phyloP scores from a whole-genome alignment of 2,797 vertebrate genomes.

The Chaenodraco wilsoni region DNA sequence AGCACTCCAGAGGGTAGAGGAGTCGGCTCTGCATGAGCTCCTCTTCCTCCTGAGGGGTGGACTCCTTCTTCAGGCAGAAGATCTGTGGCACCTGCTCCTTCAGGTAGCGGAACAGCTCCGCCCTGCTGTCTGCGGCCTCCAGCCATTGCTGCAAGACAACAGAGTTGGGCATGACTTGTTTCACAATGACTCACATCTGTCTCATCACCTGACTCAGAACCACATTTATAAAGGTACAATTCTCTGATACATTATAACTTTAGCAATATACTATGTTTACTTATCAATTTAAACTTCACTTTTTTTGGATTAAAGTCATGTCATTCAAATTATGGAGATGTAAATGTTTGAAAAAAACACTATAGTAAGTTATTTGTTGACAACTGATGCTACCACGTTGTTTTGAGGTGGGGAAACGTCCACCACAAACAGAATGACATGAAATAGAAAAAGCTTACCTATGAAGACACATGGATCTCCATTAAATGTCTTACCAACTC shows the following conservation, averaged over 20 bases:
- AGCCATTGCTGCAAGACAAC: constrained; percentile 87
- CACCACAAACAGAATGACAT: background rate
- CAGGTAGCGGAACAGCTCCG: constrained; percentile 87
- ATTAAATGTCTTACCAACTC: background rate
- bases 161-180: constrained; percentile 1
- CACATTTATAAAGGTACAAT: background rate
- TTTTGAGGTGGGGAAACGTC: background rate
- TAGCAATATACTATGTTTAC: background rate
- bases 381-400: background rate
- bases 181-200: background rate
- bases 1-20: constrained; percentile 90
- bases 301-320: background rate
- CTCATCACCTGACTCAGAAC: constrained; percentile 12
- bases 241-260: background rate
- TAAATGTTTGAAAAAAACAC: background rate
- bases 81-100: constrained; percentile 91
- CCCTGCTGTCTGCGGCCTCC: constrained; percentile 85
- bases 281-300: background rate
- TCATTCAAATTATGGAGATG: background rate
- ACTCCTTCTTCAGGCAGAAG: constrained; percentile 87
- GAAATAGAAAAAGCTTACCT: background rate
- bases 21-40: constrained; percentile 84
- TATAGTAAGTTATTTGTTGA: too few relatives aligned
- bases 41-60: constrained; percentile 89
- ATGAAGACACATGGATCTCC: background rate